phyloP scores from a whole-genome alignment of 2,113 vertebrate genomes.

The Ivindomyrus marchei region DNA sequence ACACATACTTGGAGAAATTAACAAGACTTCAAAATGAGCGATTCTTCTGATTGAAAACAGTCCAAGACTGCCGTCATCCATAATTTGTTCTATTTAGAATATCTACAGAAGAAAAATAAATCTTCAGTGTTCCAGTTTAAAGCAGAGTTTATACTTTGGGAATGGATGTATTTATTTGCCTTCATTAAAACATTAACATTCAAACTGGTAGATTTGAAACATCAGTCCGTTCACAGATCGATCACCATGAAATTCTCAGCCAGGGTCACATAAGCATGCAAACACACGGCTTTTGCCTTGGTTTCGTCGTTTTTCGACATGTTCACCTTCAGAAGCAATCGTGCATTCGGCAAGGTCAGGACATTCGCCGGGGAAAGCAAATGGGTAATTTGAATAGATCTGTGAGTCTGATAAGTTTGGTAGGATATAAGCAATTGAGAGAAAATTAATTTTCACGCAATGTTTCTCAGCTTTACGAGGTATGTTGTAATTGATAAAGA shows the following conservation, averaged over 20 bases:
- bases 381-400: background rate
- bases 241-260: background rate
- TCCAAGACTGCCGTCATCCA: background rate
- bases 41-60: background rate
- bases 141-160: background rate
- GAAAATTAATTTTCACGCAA: background rate
- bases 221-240: background rate
- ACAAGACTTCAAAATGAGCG: background rate
- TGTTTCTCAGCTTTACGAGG: background rate
- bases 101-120: background rate
- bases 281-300: background rate
- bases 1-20: background rate
- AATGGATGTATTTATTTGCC: background rate
- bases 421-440: background rate
- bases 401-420: background rate
- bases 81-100: background rate
- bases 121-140: background rate
- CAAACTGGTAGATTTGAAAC: background rate
- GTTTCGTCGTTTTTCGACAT: background rate
- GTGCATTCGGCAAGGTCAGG: background rate
- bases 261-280: background rate
- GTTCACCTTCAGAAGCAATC: background rate
- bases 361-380: background rate
- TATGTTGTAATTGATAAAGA: background rate
- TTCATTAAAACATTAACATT: background rate